Base-by-base conservation (phyloP, 2,113 vertebrate genomes). In the Halcyon senegalensis region DNA sequence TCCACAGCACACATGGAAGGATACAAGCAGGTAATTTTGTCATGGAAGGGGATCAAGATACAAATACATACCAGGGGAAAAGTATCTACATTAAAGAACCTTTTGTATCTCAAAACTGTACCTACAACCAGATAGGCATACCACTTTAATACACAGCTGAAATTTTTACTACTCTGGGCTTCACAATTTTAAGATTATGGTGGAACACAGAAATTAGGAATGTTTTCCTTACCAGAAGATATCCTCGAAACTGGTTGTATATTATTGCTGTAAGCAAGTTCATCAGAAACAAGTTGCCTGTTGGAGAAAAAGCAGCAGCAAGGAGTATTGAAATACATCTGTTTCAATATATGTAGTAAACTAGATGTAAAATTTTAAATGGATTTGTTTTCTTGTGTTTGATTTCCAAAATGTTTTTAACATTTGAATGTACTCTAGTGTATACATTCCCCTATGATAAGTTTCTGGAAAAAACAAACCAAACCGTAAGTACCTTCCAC, bases 161-260 rank as follows among this genome's bases (percentile, higher is more conserved):
- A 83, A 70, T 4, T 51, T 5, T 51, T 23, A 87, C 55, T n/a
- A 37, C 21, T 60, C 28, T 35, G 8, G n/a, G 63, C 55, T 81
- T 74, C 17, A 12, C n/a, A 63, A 41, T 27, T 62, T 33, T 41
- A 83, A 30, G 2, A 10, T 81, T 63, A 60, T 14, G 8, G 41
- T 7, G 91, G 48, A 84, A 76, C 15, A 78, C 1, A 51, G 13
- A 86, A 70, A 43, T 50, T 13, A 67, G 13, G 11, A 82, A 83
- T 8, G 24, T 9, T 80, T 83, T 75, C 95, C 99, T 99, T 92
- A 99, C 99, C 98, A 99, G 97, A 91, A 99, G 98, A 96, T 99
- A 99, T 39, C 99, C 99, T n/a, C 99, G 98, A 98, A 99, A 99
- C 96, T 99, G 99, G 84, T 99, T 99, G 93, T 99, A 99, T 97